A percentile compares a stretch with the other conserved stretches of the same genome.
phyloP scores from a whole-genome alignment of 2,888 invertebrate genomes.

The Horisme vitalbata region DNA sequence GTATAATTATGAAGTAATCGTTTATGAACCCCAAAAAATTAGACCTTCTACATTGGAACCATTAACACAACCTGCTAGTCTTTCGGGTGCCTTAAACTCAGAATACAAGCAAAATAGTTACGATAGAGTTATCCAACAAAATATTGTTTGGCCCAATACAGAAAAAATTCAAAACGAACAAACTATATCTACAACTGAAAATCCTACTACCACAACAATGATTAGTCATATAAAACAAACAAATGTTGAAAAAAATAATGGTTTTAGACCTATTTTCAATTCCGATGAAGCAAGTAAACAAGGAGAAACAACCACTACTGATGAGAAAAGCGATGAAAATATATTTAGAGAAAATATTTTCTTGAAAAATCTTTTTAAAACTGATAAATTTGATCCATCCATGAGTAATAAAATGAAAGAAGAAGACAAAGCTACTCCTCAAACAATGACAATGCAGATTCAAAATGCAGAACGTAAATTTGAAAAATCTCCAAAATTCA shows the following conservation, averaged over 20 bases:
- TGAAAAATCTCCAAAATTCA: conserved; percentile 54
- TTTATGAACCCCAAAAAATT: conserved; percentile 33
- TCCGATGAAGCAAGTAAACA: conserved; percentile 32
- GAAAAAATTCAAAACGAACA: conserved; percentile 36
- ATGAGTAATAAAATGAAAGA: conserved; percentile 34
- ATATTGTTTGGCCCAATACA: conserved; percentile 24
- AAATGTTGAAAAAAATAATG: conserved; percentile 46
- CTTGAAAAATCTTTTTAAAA: conserved; percentile 58
- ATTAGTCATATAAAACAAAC: conserved; percentile 37
- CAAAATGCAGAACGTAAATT: conserved; percentile 41
- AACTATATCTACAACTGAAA: conserved; percentile 36
- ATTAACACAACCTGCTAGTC: conserved; percentile 22
- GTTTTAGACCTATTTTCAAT: conserved; percentile 47
- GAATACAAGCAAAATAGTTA: conserved; percentile 16
- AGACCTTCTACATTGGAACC: conserved; percentile 30
- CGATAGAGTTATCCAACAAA: conserved; percentile 14
- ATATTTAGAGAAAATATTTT: conserved; percentile 65
- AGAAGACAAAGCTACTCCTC: conserved; percentile 32
- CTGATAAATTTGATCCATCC: conserved; percentile 38
- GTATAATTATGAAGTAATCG: conserved; percentile 56
- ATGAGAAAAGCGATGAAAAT: conserved; percentile 46
- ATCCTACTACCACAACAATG: conserved; percentile 34
- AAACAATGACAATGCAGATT: conserved; percentile 31
- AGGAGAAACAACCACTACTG: conserved; percentile 37
- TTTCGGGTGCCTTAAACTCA: conserved; percentile 2